These are phyloP conservation scores for Ophthalmolycus amberensis DNA, from an alignment of 2,113 vertebrate genomes.

Conservation along the genomic window DNA sequence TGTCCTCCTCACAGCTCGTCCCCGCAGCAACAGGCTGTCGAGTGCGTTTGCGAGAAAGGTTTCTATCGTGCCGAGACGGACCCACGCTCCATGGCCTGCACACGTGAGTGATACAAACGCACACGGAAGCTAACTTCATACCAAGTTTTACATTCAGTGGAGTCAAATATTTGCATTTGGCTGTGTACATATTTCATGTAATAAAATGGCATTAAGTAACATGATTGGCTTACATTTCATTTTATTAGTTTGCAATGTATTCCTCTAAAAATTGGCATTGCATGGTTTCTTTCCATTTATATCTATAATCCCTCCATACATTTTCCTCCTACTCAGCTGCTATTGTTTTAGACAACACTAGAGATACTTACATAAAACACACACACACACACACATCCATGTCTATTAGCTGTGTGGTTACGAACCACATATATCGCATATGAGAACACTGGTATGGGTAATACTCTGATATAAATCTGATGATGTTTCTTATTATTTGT, in stretches of 20 bases:
- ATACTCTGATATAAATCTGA: slow-evolving; percentile 41
- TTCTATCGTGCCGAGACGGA: slow-evolving; percentile 84
- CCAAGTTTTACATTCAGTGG: slow-evolving; percentile 6
- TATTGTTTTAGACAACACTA: slow-evolving; percentile 23
- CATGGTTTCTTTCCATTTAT: slow-evolving; percentile 18
- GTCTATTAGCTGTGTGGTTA: slow-evolving; percentile 26
- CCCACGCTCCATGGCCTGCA: slow-evolving; percentile 85
- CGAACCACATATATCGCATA: slow-evolving; percentile 25
- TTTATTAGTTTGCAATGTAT: slow-evolving; percentile 27
- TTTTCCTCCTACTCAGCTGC: slow-evolving; percentile 13
- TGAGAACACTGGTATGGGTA: slow-evolving; percentile 40
- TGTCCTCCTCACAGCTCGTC: slow-evolving; percentile 87
- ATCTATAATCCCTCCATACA: neutral
- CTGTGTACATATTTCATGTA: neutral
- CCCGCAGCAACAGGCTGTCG: slow-evolving; percentile 80
- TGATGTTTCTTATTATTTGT: slow-evolving; percentile 37
- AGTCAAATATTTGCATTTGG: slow-evolving; percentile 19
- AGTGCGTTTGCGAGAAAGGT: slow-evolving; percentile 85
- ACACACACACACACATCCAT: neutral
- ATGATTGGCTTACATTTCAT: slow-evolving; percentile 26
- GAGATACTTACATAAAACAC: neutral
- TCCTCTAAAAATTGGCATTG: slow-evolving; percentile 14
- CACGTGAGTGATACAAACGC: slow-evolving; percentile 79
- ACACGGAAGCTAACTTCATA: slow-evolving; percentile 11
- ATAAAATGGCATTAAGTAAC: slow-evolving; percentile 4